A percentile compares a stretch with the other conserved stretches of the same genome.
Evolutionary conservation across 2,888 invertebrate genomes (phyloP).

Genomic region (Drosophila engyochracea): DNA sequence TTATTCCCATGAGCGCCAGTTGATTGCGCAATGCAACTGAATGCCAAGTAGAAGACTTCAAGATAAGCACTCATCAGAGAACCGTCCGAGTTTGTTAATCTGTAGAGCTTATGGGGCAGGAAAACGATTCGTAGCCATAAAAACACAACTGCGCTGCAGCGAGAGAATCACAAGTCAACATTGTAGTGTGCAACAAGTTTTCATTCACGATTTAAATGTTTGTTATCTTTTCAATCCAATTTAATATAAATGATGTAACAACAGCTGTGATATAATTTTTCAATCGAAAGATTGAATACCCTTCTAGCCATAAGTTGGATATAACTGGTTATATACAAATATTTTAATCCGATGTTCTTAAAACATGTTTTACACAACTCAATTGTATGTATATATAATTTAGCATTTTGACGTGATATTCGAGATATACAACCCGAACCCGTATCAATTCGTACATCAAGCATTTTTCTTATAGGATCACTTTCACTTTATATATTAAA

Average conservation of each 20-base stretch:
- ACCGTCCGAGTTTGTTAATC: slow-evolving; percentile 4
- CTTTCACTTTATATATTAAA: neutral
- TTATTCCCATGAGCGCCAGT: neutral
- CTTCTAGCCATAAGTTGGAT: neutral
- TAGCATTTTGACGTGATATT: neutral
- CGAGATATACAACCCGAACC: neutral
- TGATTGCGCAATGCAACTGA: slow-evolving; percentile 32
- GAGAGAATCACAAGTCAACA: neutral
- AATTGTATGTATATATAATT: neutral
- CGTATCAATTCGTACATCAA: neutral
- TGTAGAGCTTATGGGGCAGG: neutral
- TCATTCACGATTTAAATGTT: neutral
- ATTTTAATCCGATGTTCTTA: neutral
- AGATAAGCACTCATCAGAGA: slow-evolving; percentile 11
- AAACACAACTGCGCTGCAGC: neutral
- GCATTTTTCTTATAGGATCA: neutral
- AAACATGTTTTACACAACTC: neutral
- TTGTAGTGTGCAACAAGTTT: neutral
- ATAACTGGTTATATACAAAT: neutral
- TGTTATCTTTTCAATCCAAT: neutral
- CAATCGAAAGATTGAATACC: neutral
- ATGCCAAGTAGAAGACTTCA: slow-evolving; percentile 7
- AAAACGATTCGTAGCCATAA: neutral
- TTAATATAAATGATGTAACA: neutral
- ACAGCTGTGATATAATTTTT: slow-evolving; percentile 38